A percentile compares a stretch with the other conserved stretches of the same genome.
Evolutionary conservation across 2,888 invertebrate genomes (phyloP).

Genomic region (Petrolisthes manimaculis): DNA sequence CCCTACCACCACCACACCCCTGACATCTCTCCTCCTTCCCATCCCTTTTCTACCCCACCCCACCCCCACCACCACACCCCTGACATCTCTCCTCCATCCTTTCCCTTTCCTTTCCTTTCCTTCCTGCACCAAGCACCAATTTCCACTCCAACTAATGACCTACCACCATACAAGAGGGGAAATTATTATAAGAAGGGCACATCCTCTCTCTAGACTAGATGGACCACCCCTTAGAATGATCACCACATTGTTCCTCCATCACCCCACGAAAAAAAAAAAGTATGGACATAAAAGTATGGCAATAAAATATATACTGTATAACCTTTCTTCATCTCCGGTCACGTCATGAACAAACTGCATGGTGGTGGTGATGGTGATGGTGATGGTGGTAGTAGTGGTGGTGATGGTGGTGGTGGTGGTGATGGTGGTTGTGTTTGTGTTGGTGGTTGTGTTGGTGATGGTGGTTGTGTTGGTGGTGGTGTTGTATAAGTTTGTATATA

Average conservation of each 20-base stretch:
- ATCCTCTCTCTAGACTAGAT: too few species aligned
- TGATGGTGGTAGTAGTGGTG: not conserved
- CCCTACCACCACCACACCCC: not conserved
- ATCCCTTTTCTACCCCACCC: not conserved
- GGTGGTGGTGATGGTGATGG: not conserved
- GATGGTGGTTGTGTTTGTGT: not conserved
- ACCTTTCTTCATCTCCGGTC: not conserved
- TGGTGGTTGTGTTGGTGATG: not conserved
- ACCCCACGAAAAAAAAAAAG: too few species aligned
- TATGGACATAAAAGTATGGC: too few species aligned
- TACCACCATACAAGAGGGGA: too few species aligned
- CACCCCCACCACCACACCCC: not conserved
- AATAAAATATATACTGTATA: not conserved
- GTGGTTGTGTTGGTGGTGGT: not conserved
- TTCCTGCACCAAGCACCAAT: not conserved
- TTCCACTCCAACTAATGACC: not conserved
- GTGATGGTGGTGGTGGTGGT: not conserved
- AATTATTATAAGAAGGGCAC: not conserved
- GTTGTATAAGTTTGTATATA: not conserved
- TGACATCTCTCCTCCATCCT: not conserved
- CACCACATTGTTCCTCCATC: not conserved
- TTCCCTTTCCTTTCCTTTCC: not conserved
- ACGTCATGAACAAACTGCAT: too few species aligned
- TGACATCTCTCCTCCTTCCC: not conserved
- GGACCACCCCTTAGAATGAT: too few species aligned